Conservation (phyloP, 1,140 invertebrate genomes). For the Hycleus cichorii region DNA sequence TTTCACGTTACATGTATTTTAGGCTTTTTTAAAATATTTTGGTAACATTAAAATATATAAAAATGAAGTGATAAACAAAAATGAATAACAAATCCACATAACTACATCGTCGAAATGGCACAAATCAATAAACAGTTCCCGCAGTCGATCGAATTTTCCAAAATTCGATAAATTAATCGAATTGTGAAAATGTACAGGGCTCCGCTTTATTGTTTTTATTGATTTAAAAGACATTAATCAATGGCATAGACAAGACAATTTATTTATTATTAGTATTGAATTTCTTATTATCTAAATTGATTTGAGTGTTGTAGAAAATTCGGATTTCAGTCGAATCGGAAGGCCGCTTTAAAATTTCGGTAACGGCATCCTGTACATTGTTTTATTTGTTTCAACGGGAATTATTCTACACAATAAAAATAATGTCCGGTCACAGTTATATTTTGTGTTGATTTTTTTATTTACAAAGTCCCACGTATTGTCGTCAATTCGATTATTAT, state of each 20-base stretch:
- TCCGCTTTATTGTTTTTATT: background rate
- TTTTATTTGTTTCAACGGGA: too few relatives aligned
- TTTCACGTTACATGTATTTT: slow-evolving; percentile 25
- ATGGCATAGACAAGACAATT: too few relatives aligned
- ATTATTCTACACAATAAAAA: too few relatives aligned
- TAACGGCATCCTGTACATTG: too few relatives aligned
- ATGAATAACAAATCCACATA: slow-evolving; percentile 15
- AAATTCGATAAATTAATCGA: background rate
- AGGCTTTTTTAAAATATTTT: slow-evolving; percentile 14
- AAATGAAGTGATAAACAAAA: slow-evolving; percentile 19
- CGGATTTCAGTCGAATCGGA: too few relatives aligned
- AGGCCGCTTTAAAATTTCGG: too few relatives aligned
- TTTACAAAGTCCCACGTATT: slow-evolving; percentile 8
- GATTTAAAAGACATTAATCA: too few relatives aligned
- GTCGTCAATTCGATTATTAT: slow-evolving; percentile 20
- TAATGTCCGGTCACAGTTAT: too few relatives aligned
- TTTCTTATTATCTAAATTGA: too few relatives aligned
- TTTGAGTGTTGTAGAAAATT: too few relatives aligned
- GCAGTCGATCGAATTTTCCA: background rate
- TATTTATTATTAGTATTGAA: too few relatives aligned
- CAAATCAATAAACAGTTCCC: slow-evolving; percentile 4
- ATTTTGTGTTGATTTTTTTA: too few relatives aligned
- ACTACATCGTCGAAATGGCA: slow-evolving; percentile 18
- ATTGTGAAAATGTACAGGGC: background rate
- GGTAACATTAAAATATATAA: slow-evolving; percentile 14